These are phyloP conservation scores for Aethina tumida DNA, from an alignment of 1,140 invertebrate species.

Conservation along the genomic window DNA sequence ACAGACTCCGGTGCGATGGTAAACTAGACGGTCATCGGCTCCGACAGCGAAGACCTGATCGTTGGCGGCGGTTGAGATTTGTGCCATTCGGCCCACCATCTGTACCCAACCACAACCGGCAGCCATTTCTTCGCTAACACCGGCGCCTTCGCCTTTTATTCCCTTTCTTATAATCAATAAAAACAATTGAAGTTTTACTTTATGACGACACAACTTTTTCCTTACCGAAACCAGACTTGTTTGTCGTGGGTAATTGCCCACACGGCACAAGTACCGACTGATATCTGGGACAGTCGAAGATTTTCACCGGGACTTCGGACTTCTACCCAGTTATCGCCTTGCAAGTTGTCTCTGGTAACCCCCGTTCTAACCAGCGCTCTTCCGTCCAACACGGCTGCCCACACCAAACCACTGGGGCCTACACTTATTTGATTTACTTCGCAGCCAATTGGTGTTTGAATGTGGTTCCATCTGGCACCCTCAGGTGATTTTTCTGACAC, in stretches of 20 bases:
- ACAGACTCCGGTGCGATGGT: slow-evolving; percentile 69
- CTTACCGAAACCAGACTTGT: slow-evolving; percentile 79
- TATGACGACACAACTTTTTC: neutral
- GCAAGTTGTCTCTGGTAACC: slow-evolving; percentile 30
- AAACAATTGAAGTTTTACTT: neutral
- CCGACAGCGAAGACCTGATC: slow-evolving; percentile 74
- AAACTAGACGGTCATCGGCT: slow-evolving; percentile 60
- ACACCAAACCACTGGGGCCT: slow-evolving; percentile 72
- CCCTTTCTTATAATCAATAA: slow-evolving; percentile 49
- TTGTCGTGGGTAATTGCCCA: slow-evolving; percentile 80
- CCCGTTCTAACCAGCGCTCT: slow-evolving; percentile 65
- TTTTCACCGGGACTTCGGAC: slow-evolving; percentile 62
- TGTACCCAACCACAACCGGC: slow-evolving; percentile 71
- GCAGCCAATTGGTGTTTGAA: slow-evolving; percentile 60
- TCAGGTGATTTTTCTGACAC: slow-evolving; percentile 73
- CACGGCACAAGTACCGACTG: slow-evolving; percentile 73
- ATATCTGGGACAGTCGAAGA: slow-evolving; percentile 61
- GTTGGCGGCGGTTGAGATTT: slow-evolving; percentile 73
- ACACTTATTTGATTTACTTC: slow-evolving; percentile 78
- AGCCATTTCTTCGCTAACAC: slow-evolving; percentile 57
- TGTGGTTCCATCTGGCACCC: slow-evolving; percentile 69
- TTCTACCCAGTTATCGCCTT: slow-evolving; percentile 65
- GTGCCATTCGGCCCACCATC: slow-evolving; percentile 74
- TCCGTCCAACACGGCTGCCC: slow-evolving; percentile 75
- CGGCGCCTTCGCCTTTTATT: slow-evolving; percentile 59